phyloP scores from a whole-genome alignment of 2,888 invertebrate species.

The Pyrrhosoma nymphula region DNA sequence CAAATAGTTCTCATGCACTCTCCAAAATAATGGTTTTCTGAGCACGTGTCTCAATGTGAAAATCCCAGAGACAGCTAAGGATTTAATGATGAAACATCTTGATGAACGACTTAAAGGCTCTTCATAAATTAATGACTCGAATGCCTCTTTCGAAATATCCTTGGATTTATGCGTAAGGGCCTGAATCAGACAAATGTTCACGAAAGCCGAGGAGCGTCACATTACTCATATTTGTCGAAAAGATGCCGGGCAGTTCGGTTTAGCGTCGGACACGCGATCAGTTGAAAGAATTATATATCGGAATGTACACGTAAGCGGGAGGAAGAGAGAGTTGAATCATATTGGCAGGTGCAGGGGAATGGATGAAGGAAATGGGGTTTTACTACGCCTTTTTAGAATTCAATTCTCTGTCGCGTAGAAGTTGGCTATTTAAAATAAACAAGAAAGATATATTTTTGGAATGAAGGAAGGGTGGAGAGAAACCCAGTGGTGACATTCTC shows the following conservation, averaged over 20 bases:
- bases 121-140: not conserved
- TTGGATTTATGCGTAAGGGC: not conserved
- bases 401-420: too few relatives aligned
- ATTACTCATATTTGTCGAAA: not conserved
- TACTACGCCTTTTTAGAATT: too few relatives aligned
- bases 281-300: not conserved
- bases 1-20: too few relatives aligned
- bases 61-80: not conserved
- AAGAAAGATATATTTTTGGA: too few relatives aligned
- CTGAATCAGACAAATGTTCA: not conserved
- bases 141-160: not conserved
- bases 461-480: too few relatives aligned
- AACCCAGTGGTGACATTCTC: too few relatives aligned
- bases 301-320: not conserved
- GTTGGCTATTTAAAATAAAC: too few relatives aligned
- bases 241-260: not conserved
- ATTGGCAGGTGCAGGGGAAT: not conserved
- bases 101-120: not conserved
- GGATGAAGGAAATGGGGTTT: too few relatives aligned
- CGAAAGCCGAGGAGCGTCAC: not conserved
- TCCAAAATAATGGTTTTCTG: too few relatives aligned
- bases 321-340: not conserved
- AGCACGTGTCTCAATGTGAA: too few relatives aligned
- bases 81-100: not conserved
- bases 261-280: not conserved